Base-by-base conservation (phyloP, 2,888 invertebrate species). In the Campopleginae sp. region DNA sequence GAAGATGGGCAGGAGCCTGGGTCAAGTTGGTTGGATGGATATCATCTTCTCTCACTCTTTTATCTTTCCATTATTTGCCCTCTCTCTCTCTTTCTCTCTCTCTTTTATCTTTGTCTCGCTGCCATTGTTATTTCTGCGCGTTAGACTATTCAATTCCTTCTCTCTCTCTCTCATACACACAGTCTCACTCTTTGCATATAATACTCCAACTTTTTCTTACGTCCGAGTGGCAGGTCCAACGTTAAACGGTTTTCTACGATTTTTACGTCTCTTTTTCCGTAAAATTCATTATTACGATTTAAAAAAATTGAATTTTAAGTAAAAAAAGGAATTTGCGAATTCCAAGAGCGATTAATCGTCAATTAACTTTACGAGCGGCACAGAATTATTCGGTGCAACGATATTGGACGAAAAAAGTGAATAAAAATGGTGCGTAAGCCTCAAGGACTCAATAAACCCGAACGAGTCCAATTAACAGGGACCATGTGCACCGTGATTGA, bases 1-100 rank as follows among this genome's bases (percentile, higher is more conserved):
- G 91, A 92, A 93, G 90, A 93, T 90, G 93, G 93, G 92, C 93
- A 93, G 93, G 93, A 93, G 91, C 93, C 91, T 93, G 92, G 93
- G 92, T 93, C 93, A 93, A 93, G 93, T 92, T 93, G 92, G 90
- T 92, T 92, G 91, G 89, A 91, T 92, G 91, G 91, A 92, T 91
- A 93, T 85, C 92, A 93, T 92, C 92, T 92, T 92, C 90, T 90
- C 88, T 90, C 87, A 88, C 89, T 90, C 85, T 89, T 80, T 89
- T 84, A 82, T 84, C 71, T 79, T 76, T 85, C 46, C 58, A 70
- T 75, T 75, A 46, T 82, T 90, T 86, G 87, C 82, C 87, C 83
- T 88, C 82, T 54, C 82, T 86, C 79, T 84, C 79, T 84, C 80
- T 87, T 70, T 87, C 84, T 87, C 58, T 83, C 70, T 79, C 66